phyloP scores from a whole-genome alignment of 1,140 invertebrate genomes.

The Riptortus pedestris region DNA sequence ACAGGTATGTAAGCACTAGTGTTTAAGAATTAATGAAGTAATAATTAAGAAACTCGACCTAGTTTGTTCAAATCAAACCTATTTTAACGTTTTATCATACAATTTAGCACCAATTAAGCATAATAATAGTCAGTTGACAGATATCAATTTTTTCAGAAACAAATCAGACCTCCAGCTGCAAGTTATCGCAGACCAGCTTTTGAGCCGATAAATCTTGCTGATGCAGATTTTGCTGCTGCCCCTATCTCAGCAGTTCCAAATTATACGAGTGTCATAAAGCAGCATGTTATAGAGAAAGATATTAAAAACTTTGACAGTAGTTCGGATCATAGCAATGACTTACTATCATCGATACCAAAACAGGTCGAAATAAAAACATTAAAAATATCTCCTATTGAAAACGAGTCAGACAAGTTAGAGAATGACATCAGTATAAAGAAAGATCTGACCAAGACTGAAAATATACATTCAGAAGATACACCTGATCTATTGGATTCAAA shows the following conservation, averaged over 20 bases:
- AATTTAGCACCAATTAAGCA: no score
- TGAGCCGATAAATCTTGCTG: conserved; percentile 35
- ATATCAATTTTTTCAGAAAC: conserved; percentile 18
- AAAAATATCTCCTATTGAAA: not conserved
- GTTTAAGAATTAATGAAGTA: no score
- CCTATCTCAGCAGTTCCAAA: conserved; percentile 21
- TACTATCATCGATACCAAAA: not conserved
- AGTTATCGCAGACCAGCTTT: conserved; percentile 34
- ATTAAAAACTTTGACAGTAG: not conserved
- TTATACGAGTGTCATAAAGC: not conserved
- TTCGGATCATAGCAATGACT: not conserved
- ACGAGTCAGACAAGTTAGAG: not conserved
- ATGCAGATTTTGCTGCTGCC: conserved; percentile 35
- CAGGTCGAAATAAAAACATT: not conserved
- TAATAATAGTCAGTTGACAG: not conserved
- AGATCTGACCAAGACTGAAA: not conserved
- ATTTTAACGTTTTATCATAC: no score
- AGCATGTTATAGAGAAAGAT: not conserved
- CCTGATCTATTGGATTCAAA: conserved; percentile 29
- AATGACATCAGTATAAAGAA: not conserved
- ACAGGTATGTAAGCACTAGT: conserved; percentile 23
- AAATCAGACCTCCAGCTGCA: conserved; percentile 27
- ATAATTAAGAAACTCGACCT: no score
- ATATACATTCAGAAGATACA: conserved; percentile 21
- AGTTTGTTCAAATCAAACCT: not conserved